Conservation (phyloP, 2,113 vertebrate species). For the Chionis minor region DNA sequence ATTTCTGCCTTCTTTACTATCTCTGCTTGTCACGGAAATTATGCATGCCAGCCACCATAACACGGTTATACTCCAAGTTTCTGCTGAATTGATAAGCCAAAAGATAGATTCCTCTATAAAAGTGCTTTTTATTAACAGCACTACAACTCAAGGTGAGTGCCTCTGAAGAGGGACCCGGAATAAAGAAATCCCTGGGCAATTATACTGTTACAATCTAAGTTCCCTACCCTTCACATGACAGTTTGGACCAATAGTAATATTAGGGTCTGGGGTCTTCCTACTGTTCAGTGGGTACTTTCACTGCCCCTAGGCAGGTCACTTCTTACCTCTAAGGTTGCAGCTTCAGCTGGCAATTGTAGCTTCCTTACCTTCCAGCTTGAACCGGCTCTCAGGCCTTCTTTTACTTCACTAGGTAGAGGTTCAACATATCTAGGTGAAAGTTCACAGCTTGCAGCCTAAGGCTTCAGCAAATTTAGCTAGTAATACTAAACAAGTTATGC, state of each 20-base stretch:
- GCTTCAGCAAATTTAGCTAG: not conserved
- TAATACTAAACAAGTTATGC: not conserved
- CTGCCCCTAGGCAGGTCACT: not conserved
- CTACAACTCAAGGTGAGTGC: not conserved
- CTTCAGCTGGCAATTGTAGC: not conserved
- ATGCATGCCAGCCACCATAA: not conserved
- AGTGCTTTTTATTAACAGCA: not conserved
- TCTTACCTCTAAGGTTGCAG: not conserved
- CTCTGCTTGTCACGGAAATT: not conserved
- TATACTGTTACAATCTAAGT: not conserved
- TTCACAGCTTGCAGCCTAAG: not conserved
- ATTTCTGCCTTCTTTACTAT: not conserved
- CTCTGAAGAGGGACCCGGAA: not conserved
- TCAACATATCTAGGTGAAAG: not conserved
- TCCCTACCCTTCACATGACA: not conserved
- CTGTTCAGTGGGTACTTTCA: not conserved
- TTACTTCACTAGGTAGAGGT: not conserved
- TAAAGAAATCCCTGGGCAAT: not conserved
- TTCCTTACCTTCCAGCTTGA: not conserved
- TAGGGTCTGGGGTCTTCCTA: not conserved
- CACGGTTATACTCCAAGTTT: not conserved
- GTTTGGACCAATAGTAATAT: not conserved
- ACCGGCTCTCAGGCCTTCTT: not conserved
- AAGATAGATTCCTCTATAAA: not conserved
- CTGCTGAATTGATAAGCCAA: not conserved